Evolutionary conservation across 30 jellyfish, hydroid and myxozoan species (phyloP), one percentile per base, ranked within the genome.

Genomic region (Clytia hemisphaerica): DNA sequence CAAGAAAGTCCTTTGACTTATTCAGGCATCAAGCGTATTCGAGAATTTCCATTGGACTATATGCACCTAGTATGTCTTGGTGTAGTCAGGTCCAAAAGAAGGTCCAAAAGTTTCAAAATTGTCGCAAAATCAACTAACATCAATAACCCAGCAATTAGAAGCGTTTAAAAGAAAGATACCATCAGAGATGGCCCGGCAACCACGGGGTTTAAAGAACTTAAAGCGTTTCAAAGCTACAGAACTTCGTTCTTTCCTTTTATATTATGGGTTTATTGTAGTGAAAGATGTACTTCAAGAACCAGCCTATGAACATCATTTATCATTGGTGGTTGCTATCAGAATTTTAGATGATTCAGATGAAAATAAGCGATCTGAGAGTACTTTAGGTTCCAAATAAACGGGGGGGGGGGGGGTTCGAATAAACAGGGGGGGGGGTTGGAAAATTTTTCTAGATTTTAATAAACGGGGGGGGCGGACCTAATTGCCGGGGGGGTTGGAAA

Each of bases 181-280:
- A 18, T 6, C 40, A 29, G 79, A 40, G 19, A 29, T 68, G 7
- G 80, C 55, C 28, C 28, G 70, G 37, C 80, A 68, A 40, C 80
- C 80, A 68, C 29, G 71, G 42, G 48, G 70, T 1, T 35, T 45
- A 34, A 12, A 16, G 19, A 70, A 68, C 30, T 29, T 45, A 1
- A 70, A 68, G 21, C 25, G 70, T 25, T 68, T 68, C 70, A 68
- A 68, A 50, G 80, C 80, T 26, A 68, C 80, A 12, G 80, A 68
- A 29, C 50, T 68, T 27, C 54, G 80, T 34, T 57, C 47, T 37
- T 68, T 68, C 50, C 70, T 68, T 24, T 35, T 68, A 50, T 68
- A 68, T 57, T 46, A 68, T 68, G 80, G 80, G 25, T 29, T 45
- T 16, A 18, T 68, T 29, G 80, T 47, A 12, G 47, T 68, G 35